Conservation (phyloP, 2,888 invertebrate species). For the Micoletzkya japonica region DNA sequence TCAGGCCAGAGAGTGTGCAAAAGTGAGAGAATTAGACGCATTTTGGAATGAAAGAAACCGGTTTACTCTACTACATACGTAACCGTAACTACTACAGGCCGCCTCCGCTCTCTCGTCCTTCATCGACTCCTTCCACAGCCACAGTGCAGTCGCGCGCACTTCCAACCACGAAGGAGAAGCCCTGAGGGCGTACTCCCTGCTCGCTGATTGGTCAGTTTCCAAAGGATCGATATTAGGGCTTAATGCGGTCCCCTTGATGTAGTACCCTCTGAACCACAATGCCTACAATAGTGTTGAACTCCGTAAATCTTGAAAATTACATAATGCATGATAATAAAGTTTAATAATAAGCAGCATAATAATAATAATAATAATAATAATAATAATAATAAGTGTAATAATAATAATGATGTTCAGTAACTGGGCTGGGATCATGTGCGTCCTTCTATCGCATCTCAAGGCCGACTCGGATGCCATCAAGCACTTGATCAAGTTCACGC, state of each 20-base stretch:
- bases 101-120: neutral
- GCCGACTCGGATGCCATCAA: neutral
- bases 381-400: too few relatives aligned
- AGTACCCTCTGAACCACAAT: neutral
- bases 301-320: neutral
- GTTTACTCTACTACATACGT: too few relatives aligned
- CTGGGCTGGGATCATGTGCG: slow-evolving; percentile 9
- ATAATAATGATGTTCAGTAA: slow-evolving; percentile 20
- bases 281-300: neutral
- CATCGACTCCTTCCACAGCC: slow-evolving; percentile 15
- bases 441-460: slow-evolving; percentile 7
- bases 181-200: neutral
- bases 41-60: too few relatives aligned
- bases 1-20: too few relatives aligned
- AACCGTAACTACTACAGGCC: too few relatives aligned
- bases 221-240: too few relatives aligned
- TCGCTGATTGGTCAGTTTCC: slow-evolving; percentile 17
- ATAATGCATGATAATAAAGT: too few relatives aligned
- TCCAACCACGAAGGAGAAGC: slow-evolving; percentile 7
- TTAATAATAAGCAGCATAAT: too few relatives aligned
- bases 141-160: neutral
- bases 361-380: too few relatives aligned
- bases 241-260: too few relatives aligned
- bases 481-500: slow-evolving; percentile 15
- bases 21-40: too few relatives aligned